These are phyloP conservation scores for Phyllotis vaccarum DNA, from an alignment of 2,797 vertebrate genomes.

Conservation along the genomic window DNA sequence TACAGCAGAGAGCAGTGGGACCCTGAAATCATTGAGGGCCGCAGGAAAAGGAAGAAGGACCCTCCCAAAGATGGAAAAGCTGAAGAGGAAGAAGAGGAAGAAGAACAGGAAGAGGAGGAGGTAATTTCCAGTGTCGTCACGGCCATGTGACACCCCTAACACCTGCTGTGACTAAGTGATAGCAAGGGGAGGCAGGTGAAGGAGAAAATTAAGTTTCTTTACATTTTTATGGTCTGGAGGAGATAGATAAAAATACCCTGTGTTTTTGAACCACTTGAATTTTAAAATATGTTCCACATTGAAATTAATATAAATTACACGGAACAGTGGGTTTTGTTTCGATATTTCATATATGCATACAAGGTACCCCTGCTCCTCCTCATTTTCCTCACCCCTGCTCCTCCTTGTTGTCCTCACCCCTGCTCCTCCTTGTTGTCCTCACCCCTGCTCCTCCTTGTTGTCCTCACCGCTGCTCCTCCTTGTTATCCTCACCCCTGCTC, in stretches of 20 bases:
- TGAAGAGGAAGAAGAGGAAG: conserved; percentile 86
- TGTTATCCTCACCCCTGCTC: too few species aligned
- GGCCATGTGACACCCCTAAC: background rate
- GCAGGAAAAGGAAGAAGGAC: conserved; percentile 82
- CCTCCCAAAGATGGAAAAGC: conserved; percentile 77
- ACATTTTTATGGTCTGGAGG: background rate
- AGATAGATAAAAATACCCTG: conserved; percentile 26
- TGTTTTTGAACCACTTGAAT: background rate
- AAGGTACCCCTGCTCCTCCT: too few species aligned
- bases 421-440: too few species aligned
- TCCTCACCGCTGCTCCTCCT: too few species aligned
- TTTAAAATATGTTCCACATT: background rate
- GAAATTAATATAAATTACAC: background rate
- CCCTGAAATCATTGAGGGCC: conserved; percentile 82
- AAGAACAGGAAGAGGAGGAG: conserved; percentile 85
- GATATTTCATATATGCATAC: background rate
- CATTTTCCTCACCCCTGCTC: too few species aligned
- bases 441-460: too few species aligned
- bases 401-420: too few species aligned
- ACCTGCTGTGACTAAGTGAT: background rate
- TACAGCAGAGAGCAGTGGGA: conserved; percentile 91
- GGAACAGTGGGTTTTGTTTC: background rate
- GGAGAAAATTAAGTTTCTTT: background rate
- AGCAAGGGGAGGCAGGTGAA: background rate
- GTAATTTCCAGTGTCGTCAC: conserved; percentile 76